Percentiles rank a stretch among this genome's conserved stretches.
Conservation (phyloP, 2,113 vertebrate species). For the Pionites leucogaster region DNA sequence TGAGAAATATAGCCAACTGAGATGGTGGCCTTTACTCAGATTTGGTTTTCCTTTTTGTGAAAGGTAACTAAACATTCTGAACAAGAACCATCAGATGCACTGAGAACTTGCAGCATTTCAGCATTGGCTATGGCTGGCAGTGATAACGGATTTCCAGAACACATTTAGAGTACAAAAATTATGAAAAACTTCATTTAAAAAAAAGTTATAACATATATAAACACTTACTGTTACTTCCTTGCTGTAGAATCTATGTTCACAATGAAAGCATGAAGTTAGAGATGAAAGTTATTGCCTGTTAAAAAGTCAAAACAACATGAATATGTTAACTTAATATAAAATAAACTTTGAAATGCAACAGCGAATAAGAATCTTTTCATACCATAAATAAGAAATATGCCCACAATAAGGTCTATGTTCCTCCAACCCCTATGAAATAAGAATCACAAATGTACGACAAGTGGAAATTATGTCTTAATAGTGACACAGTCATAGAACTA, state of each 20-base stretch:
- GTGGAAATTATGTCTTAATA: slow-evolving; percentile 37
- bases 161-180: neutral
- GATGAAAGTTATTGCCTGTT: slow-evolving; percentile 63
- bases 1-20: neutral
- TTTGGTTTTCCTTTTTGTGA: neutral
- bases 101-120: neutral
- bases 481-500: neutral
- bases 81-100: neutral
- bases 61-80: neutral
- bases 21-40: neutral
- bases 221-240: slow-evolving; percentile 72
- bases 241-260: slow-evolving; percentile 28
- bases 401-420: neutral
- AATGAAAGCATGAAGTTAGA: neutral
- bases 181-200: neutral
- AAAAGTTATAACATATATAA: neutral
- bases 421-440: neutral
- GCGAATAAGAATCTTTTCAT: slow-evolving; percentile 24
- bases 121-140: neutral
- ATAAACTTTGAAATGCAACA: slow-evolving; percentile 35
- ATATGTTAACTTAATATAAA: slow-evolving; percentile 62
- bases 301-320: slow-evolving; percentile 60
- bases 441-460: slow-evolving; percentile 21
- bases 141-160: neutral
- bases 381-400: slow-evolving; percentile 50